Evolutionary conservation across 2,797 vertebrate species (phyloP).

Genomic region (Heterohyrax brucei): DNA sequence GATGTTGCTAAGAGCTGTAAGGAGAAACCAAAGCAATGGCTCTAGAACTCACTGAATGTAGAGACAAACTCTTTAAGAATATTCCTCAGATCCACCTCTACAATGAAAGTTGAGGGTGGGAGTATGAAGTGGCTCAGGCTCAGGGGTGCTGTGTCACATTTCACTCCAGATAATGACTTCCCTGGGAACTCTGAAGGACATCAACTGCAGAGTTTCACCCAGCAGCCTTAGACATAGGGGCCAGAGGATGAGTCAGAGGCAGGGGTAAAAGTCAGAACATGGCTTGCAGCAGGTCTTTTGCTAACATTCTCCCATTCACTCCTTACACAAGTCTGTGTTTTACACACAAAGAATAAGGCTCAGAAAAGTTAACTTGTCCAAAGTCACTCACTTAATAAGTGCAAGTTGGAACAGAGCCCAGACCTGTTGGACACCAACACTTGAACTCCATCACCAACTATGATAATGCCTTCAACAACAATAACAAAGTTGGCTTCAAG

Average conservation of each 20-base stretch:
- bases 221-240: neutral
- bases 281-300: neutral
- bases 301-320: neutral
- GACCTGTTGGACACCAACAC: neutral
- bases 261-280: neutral
- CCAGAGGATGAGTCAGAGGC: neutral
- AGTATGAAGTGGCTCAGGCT: neutral
- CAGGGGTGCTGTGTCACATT: neutral
- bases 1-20: neutral
- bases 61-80: neutral
- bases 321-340: neutral
- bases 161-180: neutral
- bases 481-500: too few species aligned
- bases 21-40: neutral
- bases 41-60: neutral
- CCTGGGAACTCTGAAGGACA: neutral
- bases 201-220: neutral
- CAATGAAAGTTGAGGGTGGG: neutral
- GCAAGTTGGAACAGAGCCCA: neutral
- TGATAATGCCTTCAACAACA: too few species aligned
- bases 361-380: conserved; percentile 41
- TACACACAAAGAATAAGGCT: neutral
- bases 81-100: neutral
- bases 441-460: neutral
- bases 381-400: conserved; percentile 14